Evolutionary conservation across 2,113 vertebrate species (phyloP), one percentile per base, ranked within the genome.

Genomic region (Gracilinanus agilis): DNA sequence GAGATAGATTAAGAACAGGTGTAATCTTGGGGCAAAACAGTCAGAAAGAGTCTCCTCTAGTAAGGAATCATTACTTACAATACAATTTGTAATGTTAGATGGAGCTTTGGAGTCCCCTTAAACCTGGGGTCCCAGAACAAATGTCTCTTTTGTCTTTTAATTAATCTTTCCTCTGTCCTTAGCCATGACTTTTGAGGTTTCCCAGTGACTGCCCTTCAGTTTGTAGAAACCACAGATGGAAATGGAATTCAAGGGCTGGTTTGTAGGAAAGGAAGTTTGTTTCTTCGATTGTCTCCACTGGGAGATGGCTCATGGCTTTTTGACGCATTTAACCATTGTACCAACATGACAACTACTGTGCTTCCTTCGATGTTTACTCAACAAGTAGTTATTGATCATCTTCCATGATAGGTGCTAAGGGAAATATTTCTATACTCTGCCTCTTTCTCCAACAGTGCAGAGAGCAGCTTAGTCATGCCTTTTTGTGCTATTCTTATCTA

Each of bases 51-150:
- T 83, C n/a, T 40, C 19, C 67, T 83, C 16, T 7, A 83, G n/a
- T 40, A 40, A 40, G 67, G 7, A 40, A 83, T 40, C n/a, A 83
- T 90, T 96, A 97, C 97, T 96, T 89, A 55, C 96, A 91, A 95
- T 96, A 53, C 93, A 97, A 95, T 92, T 90, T 53, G 97, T 83
- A 83, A 83, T 83, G 67, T 83, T 34, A 83, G 40, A 83, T 83
- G n/a, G n/a, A 40, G 67, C 67, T 40, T 83, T 83, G 67, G 67
- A 83, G 67, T 40, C 67, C 67, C 16, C 23, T 40, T 40, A 23
- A 83, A 34, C n/a, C 21, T 34, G 29, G 58, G 58, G 58, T 67
- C 58, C 58, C 29, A 34, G 58, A n/a, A 83, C n/a, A 83, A 83
- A 83, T 40, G n/a, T 40, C n/a, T 83, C n/a, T 83, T 83, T 83